Percentiles rank a stretch among this genome's conserved stretches.
Evolutionary conservation across 2,888 invertebrate genomes (phyloP).

Genomic region (Andrena minutula): DNA sequence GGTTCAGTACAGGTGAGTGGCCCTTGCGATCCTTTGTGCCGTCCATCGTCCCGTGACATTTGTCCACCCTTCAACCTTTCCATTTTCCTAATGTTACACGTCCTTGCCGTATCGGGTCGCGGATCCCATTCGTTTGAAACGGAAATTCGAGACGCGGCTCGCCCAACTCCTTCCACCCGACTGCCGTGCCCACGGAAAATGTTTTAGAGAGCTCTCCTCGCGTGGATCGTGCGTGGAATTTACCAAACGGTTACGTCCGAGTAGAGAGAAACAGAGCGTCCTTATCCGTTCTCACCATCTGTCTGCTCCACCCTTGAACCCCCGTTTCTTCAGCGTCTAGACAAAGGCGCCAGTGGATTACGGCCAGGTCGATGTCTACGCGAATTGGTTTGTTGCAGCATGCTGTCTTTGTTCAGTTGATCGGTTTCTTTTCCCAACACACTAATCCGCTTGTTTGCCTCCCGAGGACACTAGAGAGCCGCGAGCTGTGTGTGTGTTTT

Average conservation of each 20-base stretch:
- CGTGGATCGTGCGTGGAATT: background rate
- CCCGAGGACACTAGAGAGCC: background rate
- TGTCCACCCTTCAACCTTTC: constrained; percentile 5
- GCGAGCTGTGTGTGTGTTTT: constrained; percentile 17
- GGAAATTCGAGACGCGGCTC: constrained; percentile 4
- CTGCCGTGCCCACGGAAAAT: background rate
- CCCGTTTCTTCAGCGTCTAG: constrained; percentile 79
- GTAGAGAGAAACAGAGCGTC: constrained; percentile 1
- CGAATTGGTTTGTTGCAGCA: constrained; percentile 80
- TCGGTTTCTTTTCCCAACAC: constrained; percentile 62
- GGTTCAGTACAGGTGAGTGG: constrained; percentile 96
- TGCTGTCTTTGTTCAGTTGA: constrained; percentile 73
- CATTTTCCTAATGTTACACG: background rate
- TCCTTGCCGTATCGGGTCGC: constrained; percentile 6
- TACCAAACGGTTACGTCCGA: constrained; percentile 12
- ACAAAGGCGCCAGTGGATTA: constrained; percentile 80
- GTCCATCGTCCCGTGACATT: constrained; percentile 28
- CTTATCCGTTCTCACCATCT: constrained; percentile 5
- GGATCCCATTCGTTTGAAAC: background rate
- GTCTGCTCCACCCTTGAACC: constrained; percentile 47
- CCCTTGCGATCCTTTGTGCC: constrained; percentile 64
- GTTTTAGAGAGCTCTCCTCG: background rate
- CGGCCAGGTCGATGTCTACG: constrained; percentile 80
- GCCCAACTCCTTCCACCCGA: background rate
- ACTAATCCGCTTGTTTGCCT: constrained; percentile 55